Percentiles rank a stretch among this genome's conserved stretches.
These are phyloP conservation scores for Corapipo altera DNA, from an alignment of 2,113 vertebrate genomes.

Conservation along the genomic window DNA sequence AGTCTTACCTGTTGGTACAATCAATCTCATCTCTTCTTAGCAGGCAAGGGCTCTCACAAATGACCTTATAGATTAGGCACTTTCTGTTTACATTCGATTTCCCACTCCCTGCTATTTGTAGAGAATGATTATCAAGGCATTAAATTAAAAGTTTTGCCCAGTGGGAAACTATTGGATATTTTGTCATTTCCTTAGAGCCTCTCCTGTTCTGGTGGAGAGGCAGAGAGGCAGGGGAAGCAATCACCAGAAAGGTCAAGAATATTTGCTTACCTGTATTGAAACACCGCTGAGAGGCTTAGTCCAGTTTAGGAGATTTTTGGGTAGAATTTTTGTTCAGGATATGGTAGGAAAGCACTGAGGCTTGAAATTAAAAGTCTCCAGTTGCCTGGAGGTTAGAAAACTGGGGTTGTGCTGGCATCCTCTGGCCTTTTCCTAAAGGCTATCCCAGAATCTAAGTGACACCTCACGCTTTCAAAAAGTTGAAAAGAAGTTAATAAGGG, in stretches of 20 bases:
- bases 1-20: background rate
- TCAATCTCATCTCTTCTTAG: slow-evolving; percentile 50
- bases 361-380: slow-evolving; percentile 37
- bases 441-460: background rate
- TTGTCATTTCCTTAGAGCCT: slow-evolving; percentile 52
- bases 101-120: slow-evolving; percentile 39
- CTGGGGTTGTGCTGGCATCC: background rate
- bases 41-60: slow-evolving; percentile 17
- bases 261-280: slow-evolving; percentile 54
- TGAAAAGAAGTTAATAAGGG: background rate
- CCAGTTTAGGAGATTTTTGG: background rate
- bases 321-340: background rate
- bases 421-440: background rate
- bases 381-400: background rate
- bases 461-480: background rate
- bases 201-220: background rate
- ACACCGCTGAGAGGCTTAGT: background rate
- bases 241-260: slow-evolving; percentile 62
- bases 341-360: background rate
- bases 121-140: slow-evolving; percentile 56
- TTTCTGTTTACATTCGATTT: slow-evolving; percentile 60
- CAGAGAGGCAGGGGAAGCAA: slow-evolving; percentile 16
- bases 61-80: slow-evolving; percentile 49
- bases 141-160: slow-evolving; percentile 56
- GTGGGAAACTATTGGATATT: slow-evolving; percentile 48